phyloP scores from a whole-genome alignment of 1,140 invertebrate species.

The Calliopsis andreniformis region DNA sequence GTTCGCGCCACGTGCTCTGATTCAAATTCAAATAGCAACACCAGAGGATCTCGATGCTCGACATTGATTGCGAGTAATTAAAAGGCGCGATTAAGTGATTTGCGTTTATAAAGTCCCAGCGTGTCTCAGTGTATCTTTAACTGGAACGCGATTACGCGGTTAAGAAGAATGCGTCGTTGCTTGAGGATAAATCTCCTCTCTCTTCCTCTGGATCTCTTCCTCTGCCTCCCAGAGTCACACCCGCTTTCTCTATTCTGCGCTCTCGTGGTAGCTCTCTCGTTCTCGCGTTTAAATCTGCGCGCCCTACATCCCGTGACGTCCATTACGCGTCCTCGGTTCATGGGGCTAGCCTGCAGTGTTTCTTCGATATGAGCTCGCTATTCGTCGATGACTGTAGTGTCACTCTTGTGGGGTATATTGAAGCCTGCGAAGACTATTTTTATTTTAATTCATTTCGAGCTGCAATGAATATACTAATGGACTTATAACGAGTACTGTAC shows the following conservation, averaged over 20 bases:
- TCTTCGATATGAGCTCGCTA: too few species aligned
- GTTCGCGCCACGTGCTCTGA: not conserved
- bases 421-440: too few species aligned
- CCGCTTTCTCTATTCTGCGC: slow-evolving; percentile 13
- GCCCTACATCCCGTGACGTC: slow-evolving; percentile 33
- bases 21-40: not conserved
- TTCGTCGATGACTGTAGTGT: too few species aligned
- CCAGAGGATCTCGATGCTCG: not conserved
- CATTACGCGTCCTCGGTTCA: slow-evolving; percentile 37
- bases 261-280: too few species aligned
- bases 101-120: not conserved
- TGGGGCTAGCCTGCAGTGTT: not conserved
- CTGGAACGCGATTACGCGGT: slow-evolving; percentile 37
- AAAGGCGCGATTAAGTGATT: slow-evolving; percentile 1
- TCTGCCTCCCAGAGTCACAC: slow-evolving; percentile 24
- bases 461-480: too few species aligned
- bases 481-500: too few species aligned
- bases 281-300: slow-evolving; percentile 35
- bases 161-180: slow-evolving; percentile 46
- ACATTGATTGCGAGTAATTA: slow-evolving; percentile 13
- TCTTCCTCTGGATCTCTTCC: not conserved
- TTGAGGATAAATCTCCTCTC: slow-evolving; percentile 47
- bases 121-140: not conserved
- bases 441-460: too few species aligned
- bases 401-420: too few species aligned